Conservation (phyloP, 2,888 invertebrate genomes). For the Drosophila borealis region DNA sequence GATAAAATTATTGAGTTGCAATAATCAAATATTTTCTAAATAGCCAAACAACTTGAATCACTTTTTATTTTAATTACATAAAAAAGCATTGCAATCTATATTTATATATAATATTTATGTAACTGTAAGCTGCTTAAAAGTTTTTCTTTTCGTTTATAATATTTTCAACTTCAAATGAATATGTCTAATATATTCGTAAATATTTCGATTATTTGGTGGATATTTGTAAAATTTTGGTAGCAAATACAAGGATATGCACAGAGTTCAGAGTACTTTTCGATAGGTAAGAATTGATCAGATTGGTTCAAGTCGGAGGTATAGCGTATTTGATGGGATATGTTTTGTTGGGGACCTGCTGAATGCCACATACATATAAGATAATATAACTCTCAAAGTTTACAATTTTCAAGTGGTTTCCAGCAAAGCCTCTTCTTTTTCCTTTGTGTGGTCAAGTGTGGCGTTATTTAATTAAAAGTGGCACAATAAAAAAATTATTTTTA, state of each 20-base stretch:
- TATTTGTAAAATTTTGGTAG: constrained; percentile 25
- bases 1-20: constrained; percentile 37
- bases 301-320: constrained; percentile 65
- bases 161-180: constrained; percentile 24
- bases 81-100: constrained; percentile 37
- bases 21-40: constrained; percentile 30
- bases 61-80: constrained; percentile 25
- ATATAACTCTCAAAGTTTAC: constrained; percentile 1
- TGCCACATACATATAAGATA: background rate
- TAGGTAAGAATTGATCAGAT: constrained; percentile 23
- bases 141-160: constrained; percentile 5
- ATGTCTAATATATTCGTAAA: constrained; percentile 43
- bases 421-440: background rate
- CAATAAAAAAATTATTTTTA: constrained; percentile 34
- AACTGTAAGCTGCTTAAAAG: background rate
- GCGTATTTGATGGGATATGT: constrained; percentile 64
- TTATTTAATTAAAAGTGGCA: constrained; percentile 19
- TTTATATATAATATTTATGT: constrained; percentile 6
- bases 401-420: constrained; percentile 1
- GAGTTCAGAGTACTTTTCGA: constrained; percentile 32
- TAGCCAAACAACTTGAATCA: constrained; percentile 24
- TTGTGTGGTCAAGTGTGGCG: background rate
- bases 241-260: constrained; percentile 50
- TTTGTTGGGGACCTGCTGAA: constrained; percentile 26
- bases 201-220: constrained; percentile 40